Evolutionary conservation across 2,797 vertebrate genomes (phyloP), one percentile per base, ranked within the genome.

Genomic region (Gouania willdenowi): DNA sequence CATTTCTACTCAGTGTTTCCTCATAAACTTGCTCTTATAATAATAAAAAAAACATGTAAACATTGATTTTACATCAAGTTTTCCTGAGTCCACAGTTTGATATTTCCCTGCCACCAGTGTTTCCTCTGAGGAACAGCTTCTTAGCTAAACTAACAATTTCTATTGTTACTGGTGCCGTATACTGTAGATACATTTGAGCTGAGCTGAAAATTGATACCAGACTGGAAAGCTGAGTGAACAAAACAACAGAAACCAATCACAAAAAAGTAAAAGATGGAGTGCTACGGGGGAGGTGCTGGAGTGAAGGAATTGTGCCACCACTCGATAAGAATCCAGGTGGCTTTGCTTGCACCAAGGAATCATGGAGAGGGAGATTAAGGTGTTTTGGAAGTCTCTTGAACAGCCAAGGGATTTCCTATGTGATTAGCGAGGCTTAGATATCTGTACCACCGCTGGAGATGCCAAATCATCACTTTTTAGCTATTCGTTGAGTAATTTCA

Each of bases 381-480:
- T 70, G 48, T 43, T 6, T 50, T 38, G 39, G 35, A 63, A 68
- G 18, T 38, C 38, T 55, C 36, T n/a, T n/a, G 45, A 29, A 14
- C 40, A 63, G 43, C 36, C 31, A 19, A n/a, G 14, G 43, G 31
- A 64, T 51, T 41, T 71, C 68, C 50, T 63, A 43, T 13, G 26
- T 41, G 63, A 76, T 76, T 50, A 65, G 19, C 67, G 36, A 19
- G 39, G 60, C 65, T 72, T 59, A 61, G 27, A 46, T 41, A 45
- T 64, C 40, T 45, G 48, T 40, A 2, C 32, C 22, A 53, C 52
- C 26, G 35, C 38, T 31, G 52, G 49, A 72, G 55, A 55, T 43
- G 64, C 52, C 27, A 63, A 63, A 70, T 77, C 57, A 69, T 65
- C 63, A 49, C 47, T 59, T 70, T 65, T 32, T n/a, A 34, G 54